Base-by-base conservation (phyloP, 1,140 invertebrate genomes). In the Notospermus geniculatus region DNA sequence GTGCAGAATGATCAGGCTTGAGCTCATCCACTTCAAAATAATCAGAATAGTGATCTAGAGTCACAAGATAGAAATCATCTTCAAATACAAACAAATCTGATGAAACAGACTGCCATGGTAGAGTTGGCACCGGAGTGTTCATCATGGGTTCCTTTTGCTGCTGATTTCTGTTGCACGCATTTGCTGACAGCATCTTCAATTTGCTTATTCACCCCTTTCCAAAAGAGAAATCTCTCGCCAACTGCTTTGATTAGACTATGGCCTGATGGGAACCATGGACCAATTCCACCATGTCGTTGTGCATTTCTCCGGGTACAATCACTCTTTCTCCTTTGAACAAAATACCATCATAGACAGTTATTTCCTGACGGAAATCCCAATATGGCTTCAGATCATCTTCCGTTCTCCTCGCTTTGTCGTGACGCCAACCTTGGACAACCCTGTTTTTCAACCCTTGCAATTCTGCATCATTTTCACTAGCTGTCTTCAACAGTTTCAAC, bases 181-280 rank as follows among this genome's bases (percentile, higher is more conserved):
- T n/a, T n/a, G n/a, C n/a, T n/a, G n/a, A n/a, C n/a, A n/a, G n/a
- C n/a, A n/a, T n/a, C n/a, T n/a, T n/a, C n/a, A n/a, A n/a, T n/a
- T n/a, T n/a, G n/a, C n/a, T n/a, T n/a, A n/a, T n/a, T n/a, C n/a
- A n/a, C n/a, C n/a, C n/a, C n/a, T n/a, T n/a, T n/a, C n/a, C n/a
- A n/a, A n/a, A n/a, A n/a, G n/a, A n/a, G n/a, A n/a, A n/a, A n/a
- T n/a, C n/a, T n/a, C n/a, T n/a, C n/a, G n/a, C n/a, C n/a, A n/a
- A n/a, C n/a, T n/a, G n/a, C n/a, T n/a, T n/a, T n/a, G n/a, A n/a
- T n/a, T n/a, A n/a, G n/a, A n/a, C n/a, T n/a, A n/a, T n/a, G n/a
- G n/a, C n/a, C n/a, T n/a, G 64, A 62, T 23, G 56, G 25, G 63
- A 66, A 71, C 11, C 59, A 73, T 19, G 23, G 29, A 28, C 2